Evolutionary conservation across 2,888 invertebrate species (phyloP), one percentile per base, ranked within the genome.

Genomic region (Rosalia funebris): DNA sequence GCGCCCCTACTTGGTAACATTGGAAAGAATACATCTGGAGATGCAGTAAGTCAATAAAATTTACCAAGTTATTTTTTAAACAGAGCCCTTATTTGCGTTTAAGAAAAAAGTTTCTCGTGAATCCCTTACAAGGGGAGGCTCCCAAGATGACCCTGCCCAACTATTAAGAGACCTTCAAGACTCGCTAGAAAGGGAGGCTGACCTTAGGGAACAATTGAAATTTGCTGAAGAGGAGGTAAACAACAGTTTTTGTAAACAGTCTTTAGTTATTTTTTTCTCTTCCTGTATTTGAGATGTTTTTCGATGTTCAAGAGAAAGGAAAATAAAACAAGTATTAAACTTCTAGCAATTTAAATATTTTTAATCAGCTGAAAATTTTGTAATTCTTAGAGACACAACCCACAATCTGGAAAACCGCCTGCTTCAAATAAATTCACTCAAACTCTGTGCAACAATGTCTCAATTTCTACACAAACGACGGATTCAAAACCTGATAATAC

Each of bases 141-240:
- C 91, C 15, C 91, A 91, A 78, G 91, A 92, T 71, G 91, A 93
- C 80, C 90, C 92, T 0, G 89, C 88, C 45, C 92, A 94, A 76
- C 82, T 96, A 36, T 83, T 95, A 63, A 84, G 95, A 42, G 96
- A 96, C 77, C 84, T 97, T 12, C 93, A 95, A 77, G 96, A 96
- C 82, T 93, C 95, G 1, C 83, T 95, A 62, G 97, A 98, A 82
- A 84, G 97, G 17, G 97, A 98, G 81, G 93, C 94, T 0, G 97
- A 98, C 83, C 83, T 97, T 11, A 87, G 94, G 54, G 97, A 98
- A 79, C 97, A 98, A 79, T 83, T 97, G 9, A 88, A 90, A 66
- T 96, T 95, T 80, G 91, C 96, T 10, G 96, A 97, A 81, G 95
- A 96, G 82, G 96, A 97, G 88, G 92, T 91, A 83, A 62, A n/a